Percentiles rank a stretch among this genome's conserved stretches.
Evolutionary conservation across 1,140 invertebrate species (phyloP).

Genomic region (Sinonovacula constricta): DNA sequence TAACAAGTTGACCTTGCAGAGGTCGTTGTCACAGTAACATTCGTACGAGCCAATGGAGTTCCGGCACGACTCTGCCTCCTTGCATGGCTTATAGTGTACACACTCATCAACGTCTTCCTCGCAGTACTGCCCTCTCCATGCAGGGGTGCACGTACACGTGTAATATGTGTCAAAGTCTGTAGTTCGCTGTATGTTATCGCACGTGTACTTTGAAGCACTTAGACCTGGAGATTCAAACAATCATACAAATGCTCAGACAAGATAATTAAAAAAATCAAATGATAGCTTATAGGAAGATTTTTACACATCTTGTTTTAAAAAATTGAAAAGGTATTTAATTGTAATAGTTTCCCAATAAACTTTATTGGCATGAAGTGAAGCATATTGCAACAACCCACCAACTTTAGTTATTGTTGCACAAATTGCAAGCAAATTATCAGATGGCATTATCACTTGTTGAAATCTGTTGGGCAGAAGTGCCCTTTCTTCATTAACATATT

Average conservation of each 20-base stretch:
- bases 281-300: neutral
- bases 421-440: too few species aligned
- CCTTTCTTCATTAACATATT: too few species aligned
- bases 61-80: conserved; percentile 1
- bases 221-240: conserved; percentile 2
- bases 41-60: conserved; percentile 13
- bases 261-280: neutral
- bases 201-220: conserved; percentile 16
- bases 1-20: neutral
- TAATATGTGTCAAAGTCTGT: conserved; percentile 20
- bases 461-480: too few species aligned
- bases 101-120: conserved; percentile 27
- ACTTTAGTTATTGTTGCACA: too few species aligned
- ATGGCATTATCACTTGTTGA: too few species aligned
- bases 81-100: neutral
- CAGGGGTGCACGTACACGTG: conserved; percentile 4
- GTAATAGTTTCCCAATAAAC: neutral
- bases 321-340: neutral
- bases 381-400: too few species aligned
- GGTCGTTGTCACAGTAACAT: conserved; percentile 2
- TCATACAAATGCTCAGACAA: too few species aligned
- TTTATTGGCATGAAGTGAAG: neutral
- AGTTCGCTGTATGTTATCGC: conserved; percentile 18
- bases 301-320: neutral
- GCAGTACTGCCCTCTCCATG: conserved; percentile 19